Base-by-base conservation (phyloP, 2,888 invertebrate genomes). In the Drosophila rellima region DNA sequence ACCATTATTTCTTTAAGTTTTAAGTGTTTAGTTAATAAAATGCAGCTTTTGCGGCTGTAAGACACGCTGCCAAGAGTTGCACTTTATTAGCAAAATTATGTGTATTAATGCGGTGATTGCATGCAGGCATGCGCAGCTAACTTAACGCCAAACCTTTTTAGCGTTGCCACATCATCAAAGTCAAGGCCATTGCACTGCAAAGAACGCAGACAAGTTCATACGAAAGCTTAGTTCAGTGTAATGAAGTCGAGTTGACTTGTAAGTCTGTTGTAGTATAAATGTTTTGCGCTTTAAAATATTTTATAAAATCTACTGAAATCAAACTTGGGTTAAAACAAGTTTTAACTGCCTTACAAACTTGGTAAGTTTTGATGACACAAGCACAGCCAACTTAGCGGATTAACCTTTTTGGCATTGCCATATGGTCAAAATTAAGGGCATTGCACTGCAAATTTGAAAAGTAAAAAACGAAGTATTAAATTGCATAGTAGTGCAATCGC, bases 1-100 rank as follows among this genome's bases (percentile, higher is more conserved):
- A 20, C 8, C n/a, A 20, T 37, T 20, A 45, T 26, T 31, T 62
- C 31, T 18, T 33, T 48, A 48, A 75, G 54, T 62, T 70, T 70
- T 64, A 48, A 67, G 47, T 57, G 33, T 60, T 61, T 33, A 78
- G 69, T 31, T 57, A 66, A 72, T 62, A 63, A 66, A 77, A 35
- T 17, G 54, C 40, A 37, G 23, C 37, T 50, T 42, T 33, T 60
- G 17, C 18, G 42, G 42, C 35, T 70, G 60, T 70, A 15, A n/a
- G 10, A 45, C 44, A 61, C 37, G 68, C 59, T 42, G 68, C 59
- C 64, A 42, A 5, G 15, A 59, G 20, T 18, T 55, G 59, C 50
- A 50, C 18, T 63, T 51, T 40, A 33, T 37, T 61, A 13, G 18
- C 7, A 37, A 52, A 26, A 17, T 7, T 23, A 15, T 23, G 20